Base-by-base conservation (phyloP, 35 echinoderm and acorn worm genomes). In the Heliocidaris erythrogramma region DNA sequence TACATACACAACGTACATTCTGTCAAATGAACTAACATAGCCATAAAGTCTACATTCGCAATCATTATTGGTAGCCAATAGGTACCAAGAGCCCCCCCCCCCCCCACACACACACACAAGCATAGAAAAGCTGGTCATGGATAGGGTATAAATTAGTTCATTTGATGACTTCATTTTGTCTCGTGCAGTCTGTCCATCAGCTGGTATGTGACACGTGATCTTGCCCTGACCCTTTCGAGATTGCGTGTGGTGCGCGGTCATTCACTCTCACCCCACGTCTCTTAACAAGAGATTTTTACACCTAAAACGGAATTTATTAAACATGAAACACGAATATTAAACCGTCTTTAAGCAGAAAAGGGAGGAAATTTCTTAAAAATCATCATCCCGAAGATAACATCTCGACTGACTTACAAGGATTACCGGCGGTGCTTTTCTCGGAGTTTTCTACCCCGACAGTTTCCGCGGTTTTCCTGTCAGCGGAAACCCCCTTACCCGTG, bases 321-420 rank as follows among this genome's bases (percentile, higher is more conserved):
- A 78, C 27, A 78, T 78, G 65, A 78, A 78, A 42, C 65, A 27
- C 2, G 65, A 78, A 4, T 27, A 7, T 5, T 2, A 8, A 18
- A n/a, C 18, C 21, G 27, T 78, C 65, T 78, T 78, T 78, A 78
- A 78, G 65, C 7, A n/a, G 65, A 78, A 78, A 78, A 78, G 65
- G 65, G 65, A 78, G 65, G 65, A 78, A 78, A 78, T 78, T 78
- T 78, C 65, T 78, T 29, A 78, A 78, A 78, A 78, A 5, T 21
- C 65, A 78, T 78, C 65, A 78, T 78, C 65, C 65, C 65, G 18
- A 78, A 21, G 65, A 78, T 78, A 78, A 78, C 65, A 78, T 78
- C 65, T 78, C 65, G 65, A n/a, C 65, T 78, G 65, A 78, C 65
- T 78, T 78, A 78, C 65, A 78, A 27, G 65, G 65, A 78, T 78